Evolutionary conservation across 2,888 invertebrate genomes (phyloP).

Genomic region (Morinoia aosen): DNA sequence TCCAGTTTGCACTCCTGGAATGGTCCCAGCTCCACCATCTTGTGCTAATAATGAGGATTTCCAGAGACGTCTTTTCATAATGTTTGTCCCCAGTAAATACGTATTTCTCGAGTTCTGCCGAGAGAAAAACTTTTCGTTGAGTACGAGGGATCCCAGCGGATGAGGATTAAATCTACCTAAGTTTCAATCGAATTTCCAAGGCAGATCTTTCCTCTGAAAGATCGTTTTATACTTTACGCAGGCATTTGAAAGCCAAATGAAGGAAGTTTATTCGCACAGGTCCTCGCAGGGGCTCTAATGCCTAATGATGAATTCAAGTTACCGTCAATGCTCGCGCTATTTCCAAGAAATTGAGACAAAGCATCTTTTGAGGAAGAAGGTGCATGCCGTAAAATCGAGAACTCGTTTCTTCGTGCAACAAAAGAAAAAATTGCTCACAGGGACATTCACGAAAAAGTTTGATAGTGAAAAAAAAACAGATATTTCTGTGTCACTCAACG

Average conservation of each 20-base stretch:
- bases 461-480: not conserved
- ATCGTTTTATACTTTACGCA: not conserved
- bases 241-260: slow-evolving; percentile 1
- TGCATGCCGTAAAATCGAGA: not conserved
- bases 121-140: slow-evolving; percentile 19
- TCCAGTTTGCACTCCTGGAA: slow-evolving; percentile 24
- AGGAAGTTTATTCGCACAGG: slow-evolving; percentile 9
- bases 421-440: not conserved
- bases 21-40: slow-evolving; percentile 21
- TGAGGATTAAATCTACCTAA: slow-evolving; percentile 23
- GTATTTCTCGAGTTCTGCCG: slow-evolving; percentile 30
- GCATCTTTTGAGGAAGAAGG: not conserved
- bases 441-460: not conserved
- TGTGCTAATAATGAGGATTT: slow-evolving; percentile 37
- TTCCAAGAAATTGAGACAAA: slow-evolving; percentile 3
- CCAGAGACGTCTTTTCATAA: slow-evolving; percentile 29
- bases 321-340: not conserved
- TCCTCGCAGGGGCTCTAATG: not conserved
- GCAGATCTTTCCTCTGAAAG: slow-evolving; percentile 9
- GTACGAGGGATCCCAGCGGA: not conserved
- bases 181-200: slow-evolving; percentile 9
- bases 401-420: not conserved
- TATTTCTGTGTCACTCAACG: not conserved
- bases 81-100: slow-evolving; percentile 30
- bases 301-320: slow-evolving; percentile 17